Base-by-base conservation (phyloP, 2,888 invertebrate genomes). In the Torymus auratus region DNA sequence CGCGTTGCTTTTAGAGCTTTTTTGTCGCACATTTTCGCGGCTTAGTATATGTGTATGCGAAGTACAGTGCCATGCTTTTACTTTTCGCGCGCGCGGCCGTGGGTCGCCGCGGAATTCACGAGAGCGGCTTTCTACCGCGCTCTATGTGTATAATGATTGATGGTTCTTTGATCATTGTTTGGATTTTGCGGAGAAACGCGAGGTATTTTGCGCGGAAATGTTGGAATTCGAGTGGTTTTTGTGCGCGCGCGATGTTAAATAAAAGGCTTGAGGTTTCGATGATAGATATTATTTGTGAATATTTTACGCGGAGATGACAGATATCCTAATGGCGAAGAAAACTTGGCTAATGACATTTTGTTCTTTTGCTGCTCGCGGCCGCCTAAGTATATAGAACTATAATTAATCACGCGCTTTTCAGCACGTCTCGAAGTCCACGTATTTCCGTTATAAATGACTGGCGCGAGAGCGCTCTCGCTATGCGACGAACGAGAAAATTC, bases 401-500 rank as follows among this genome's bases (percentile, higher is more conserved):
- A 41, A 41, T 41, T 41, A 41, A 41, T 12, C 5, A 13, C 15
- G 61, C 13, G 61, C 10, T 20, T 28, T n/a, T 58, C 10, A 15
- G 17, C 17, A 15, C 20, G 13, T 17, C 15, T 4, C 15, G 15
- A n/a, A 28, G 41, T 41, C 28, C 28, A 64, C 41, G 50, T 41
- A 41, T 41, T 41, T 7, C 41, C 61, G 12, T 77, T 71, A 71
- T 71, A 64, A 71, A 77, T 77, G 64, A 65, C 64, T 14, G 0
- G 15, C 41, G 15, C 41, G 41, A 7, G 41, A 41, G 41, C 41
- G 41, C 7, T 41, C 28, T 28, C 41, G 20, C 41, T 41, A n/a
- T n/a, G n/a, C n/a, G 41, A 7, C 41, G n/a, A 60, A 74, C 74
- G 55, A 67, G 67, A 17, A 74, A 61, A 71, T 53, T 61, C 75